Evolutionary conservation across 2,888 invertebrate genomes (phyloP), one percentile per base, ranked within the genome.

Genomic region (Saturnia japonica): DNA sequence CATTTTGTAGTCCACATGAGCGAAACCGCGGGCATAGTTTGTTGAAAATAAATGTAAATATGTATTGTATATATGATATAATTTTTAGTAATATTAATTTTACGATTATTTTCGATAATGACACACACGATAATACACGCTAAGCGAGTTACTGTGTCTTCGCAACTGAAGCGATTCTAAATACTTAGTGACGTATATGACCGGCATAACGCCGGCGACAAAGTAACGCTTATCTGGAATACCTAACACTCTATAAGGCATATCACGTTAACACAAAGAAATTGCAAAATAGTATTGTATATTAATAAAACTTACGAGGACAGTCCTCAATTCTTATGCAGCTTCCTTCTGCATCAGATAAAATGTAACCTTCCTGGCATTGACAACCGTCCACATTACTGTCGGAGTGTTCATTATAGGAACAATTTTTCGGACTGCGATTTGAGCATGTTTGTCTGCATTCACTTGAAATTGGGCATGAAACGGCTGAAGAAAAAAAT

Each of bases 251-350:
- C n/a, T 9, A 1, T 51, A 51, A 51, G 19, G 19, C 47, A 51
- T 19, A 16, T 51, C 14, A 51, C 47, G 19, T 19, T 7, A 51
- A 19, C 2, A 51, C 19, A 51, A 51, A 51, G 43, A 4, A 14
- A 4, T 47, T 47, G 47, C 19, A 22, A 11, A 22, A 22, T 64
- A 6, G 34, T 45, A 66, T 64, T 25, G 45, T 47, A 40, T 66
- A 19, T 66, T n/a, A 16, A 69, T 40, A n/a, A n/a, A n/a, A 57
- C 74, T 72, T 73, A 79, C 79, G 69, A 12, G 80, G 80, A 70
- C 83, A 83, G 0, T 82, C 74, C 62, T 80, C 77, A 42, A 78
- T 73, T 69, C 71, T 75, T 25, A 81, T 77, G 40, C 83, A 83
- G n/a, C 70, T 71, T 8, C 81, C 80, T 57, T 76, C 76, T 9